Evolutionary conservation across 2,888 invertebrate species (phyloP), one percentile per base, ranked within the genome.

Genomic region (Pollenia angustigena): DNA sequence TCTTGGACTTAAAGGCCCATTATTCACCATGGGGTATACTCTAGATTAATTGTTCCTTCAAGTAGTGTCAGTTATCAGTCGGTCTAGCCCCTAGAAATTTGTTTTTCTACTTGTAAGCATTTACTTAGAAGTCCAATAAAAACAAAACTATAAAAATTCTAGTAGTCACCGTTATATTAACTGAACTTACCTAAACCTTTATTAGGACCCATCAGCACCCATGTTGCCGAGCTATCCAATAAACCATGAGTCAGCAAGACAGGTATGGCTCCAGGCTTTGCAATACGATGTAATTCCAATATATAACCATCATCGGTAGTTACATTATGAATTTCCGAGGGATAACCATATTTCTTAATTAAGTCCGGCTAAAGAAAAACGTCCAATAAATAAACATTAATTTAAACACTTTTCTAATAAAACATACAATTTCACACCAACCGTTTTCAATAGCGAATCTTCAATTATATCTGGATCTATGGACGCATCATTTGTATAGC

Each of bases 241-340:
- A 98, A 92, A 0, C 98, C 97, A 89, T 96, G 96, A 92, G 95
- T 94, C 42, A 97, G 69, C n/a, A 96, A 94, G 0, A 95, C 92
- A 0, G 94, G 94, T 0, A 89, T 90, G 58, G 93, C 92, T n/a
- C 94, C 94, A 4, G 94, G 94, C 0, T 94, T 94, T 42, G 95
- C 94, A 62, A 98, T 96, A 60, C 97, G 95, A 91, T 97, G 97
- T 90, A 97, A 89, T 84, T 95, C 94, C 87, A 98, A 93, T n/a
- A 97, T 95, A 90, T 97, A 98, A 1, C 96, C 97, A 94, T 98
- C 98, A 4, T 94, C 91, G 0, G 98, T 98, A 4, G 93, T 93
- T 0, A 96, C 95, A 2, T 91, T 91, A 91, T 97, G 95, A 14
- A 93, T 94, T 92, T 97, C 96, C 0, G 94, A 91, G 0, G 95